phyloP scores from a whole-genome alignment of 2,797 vertebrate genomes.

The Coregonus suidteri region DNA sequence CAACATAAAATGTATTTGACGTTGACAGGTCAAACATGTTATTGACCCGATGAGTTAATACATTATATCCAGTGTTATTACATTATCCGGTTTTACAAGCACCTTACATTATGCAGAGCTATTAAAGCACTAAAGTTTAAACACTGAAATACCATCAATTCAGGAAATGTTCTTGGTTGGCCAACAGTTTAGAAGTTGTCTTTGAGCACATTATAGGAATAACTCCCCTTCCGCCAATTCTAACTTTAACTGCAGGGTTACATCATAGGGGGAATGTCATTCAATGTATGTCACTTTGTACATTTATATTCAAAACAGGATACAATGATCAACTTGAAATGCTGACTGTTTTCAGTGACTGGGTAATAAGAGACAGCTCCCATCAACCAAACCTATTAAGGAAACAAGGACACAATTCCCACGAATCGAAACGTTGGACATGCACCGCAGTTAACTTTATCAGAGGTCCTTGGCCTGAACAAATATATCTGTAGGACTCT shows the following conservation, averaged over 20 bases:
- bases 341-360: neutral
- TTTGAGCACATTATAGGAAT: no score
- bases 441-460: conserved; percentile 48
- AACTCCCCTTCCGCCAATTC: no score
- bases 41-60: no score
- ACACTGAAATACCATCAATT: neutral
- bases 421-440: conserved; percentile 36
- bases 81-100: no score
- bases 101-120: no score
- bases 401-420: neutral
- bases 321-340: neutral
- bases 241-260: no score
- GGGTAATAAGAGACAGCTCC: neutral
- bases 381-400: neutral
- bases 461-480: conserved; percentile 30
- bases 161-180: neutral
- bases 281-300: neutral
- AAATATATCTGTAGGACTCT: conserved; percentile 1
- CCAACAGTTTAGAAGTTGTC: neutral
- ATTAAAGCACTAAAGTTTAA: no score
- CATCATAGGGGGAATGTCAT: no score
- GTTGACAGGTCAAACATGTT: neutral
- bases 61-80: no score
- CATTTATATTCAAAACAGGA: neutral
- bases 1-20: neutral